phyloP scores from a whole-genome alignment of 1,140 invertebrate genomes.

The Nymphalis io region DNA sequence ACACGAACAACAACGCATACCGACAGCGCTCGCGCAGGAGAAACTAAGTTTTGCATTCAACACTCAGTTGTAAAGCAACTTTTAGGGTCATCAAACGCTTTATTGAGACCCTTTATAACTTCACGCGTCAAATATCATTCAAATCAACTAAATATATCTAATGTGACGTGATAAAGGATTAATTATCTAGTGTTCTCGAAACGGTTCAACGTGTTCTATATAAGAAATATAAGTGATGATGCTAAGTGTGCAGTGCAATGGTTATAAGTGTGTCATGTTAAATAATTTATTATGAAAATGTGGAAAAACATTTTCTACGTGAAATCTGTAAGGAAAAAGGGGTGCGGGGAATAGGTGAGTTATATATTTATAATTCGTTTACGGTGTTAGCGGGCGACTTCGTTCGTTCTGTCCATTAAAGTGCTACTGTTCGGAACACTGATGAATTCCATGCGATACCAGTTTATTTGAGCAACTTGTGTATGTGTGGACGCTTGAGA shows the following conservation, averaged over 20 bases:
- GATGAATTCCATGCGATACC: constrained; percentile 37
- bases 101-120: constrained; percentile 54
- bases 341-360: constrained; percentile 61
- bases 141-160: constrained; percentile 26
- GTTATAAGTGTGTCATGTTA: constrained; percentile 55
- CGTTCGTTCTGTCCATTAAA: constrained; percentile 22
- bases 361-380: constrained; percentile 6
- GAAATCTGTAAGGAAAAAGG: constrained; percentile 76
- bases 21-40: constrained; percentile 67
- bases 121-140: constrained; percentile 47
- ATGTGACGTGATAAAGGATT: constrained; percentile 18
- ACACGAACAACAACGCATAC: constrained; percentile 64
- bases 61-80: constrained; percentile 71
- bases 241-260: constrained; percentile 30
- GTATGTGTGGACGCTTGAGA: constrained; percentile 20
- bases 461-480: constrained; percentile 32
- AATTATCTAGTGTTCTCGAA: constrained; percentile 11
- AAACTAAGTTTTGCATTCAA: constrained; percentile 75
- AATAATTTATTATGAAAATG: constrained; percentile 66
- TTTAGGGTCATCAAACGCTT: constrained; percentile 77
- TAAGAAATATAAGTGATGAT: constrained; percentile 34
- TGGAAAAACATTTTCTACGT: constrained; percentile 68
- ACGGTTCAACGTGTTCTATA: constrained; percentile 4
- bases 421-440: constrained; percentile 24
- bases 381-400: constrained; percentile 1